Conservation (phyloP, 2,797 vertebrate species). For the Eulemur coronatus region DNA sequence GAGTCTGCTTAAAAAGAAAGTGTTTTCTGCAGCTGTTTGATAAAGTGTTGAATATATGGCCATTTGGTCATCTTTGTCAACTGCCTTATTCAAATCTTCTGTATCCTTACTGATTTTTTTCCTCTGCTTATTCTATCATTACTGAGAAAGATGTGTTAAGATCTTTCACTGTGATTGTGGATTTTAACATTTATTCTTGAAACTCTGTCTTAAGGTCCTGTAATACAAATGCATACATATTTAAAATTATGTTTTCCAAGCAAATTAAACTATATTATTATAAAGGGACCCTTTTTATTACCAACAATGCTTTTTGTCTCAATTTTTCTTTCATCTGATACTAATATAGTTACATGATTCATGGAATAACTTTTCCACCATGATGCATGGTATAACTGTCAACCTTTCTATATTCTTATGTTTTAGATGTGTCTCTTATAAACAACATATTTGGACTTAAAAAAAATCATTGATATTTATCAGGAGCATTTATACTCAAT, state of each 20-base stretch:
- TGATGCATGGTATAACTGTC: background rate
- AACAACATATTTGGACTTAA: background rate
- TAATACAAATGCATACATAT: background rate
- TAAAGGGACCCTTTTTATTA: background rate
- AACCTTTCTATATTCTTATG: background rate
- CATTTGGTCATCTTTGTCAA: background rate
- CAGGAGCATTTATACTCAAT: background rate
- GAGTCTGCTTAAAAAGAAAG: background rate
- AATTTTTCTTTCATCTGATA: background rate
- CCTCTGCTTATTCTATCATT: background rate
- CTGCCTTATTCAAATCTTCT: background rate
- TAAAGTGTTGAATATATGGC: background rate
- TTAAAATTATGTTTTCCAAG: background rate
- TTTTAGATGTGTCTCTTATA: background rate
- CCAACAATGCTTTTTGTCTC: background rate
- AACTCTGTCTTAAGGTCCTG: background rate
- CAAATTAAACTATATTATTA: background rate
- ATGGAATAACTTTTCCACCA: background rate
- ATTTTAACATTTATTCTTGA: background rate
- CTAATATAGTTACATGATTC: background rate
- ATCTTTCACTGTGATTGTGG: background rate
- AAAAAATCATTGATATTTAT: background rate
- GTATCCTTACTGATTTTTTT: background rate
- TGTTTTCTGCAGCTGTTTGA: background rate
- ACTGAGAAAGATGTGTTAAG: background rate